Evolutionary conservation across 2,888 invertebrate species (phyloP).

Genomic region (Pristionchus entomophagus): DNA sequence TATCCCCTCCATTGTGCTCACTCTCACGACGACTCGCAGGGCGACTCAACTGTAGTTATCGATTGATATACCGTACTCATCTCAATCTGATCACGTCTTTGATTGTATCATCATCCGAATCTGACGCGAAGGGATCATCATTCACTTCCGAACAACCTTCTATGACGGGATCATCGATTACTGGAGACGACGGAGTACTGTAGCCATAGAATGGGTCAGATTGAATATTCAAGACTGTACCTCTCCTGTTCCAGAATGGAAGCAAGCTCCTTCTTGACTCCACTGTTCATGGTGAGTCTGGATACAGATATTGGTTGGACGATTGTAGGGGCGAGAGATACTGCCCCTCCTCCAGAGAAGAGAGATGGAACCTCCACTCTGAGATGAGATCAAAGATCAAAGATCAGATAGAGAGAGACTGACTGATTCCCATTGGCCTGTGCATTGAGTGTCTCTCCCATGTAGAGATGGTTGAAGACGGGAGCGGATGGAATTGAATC

Average conservation of each 20-base stretch:
- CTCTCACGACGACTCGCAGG: constrained; percentile 42
- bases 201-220: not conserved
- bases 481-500: constrained; percentile 22
- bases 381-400: not conserved
- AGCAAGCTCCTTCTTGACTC: not conserved
- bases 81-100: not conserved
- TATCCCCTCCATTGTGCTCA: constrained; percentile 22
- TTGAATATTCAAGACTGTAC: not conserved
- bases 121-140: constrained; percentile 10
- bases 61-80: not conserved
- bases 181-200: not conserved
- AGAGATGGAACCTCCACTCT: constrained; percentile 39
- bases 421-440: constrained; percentile 41
- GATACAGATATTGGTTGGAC: constrained; percentile 30
- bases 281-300: not conserved
- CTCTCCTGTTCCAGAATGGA: not conserved
- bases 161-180: not conserved
- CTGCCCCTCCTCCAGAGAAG: constrained; percentile 41
- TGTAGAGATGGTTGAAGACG: constrained; percentile 50
- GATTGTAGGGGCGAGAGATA: constrained; percentile 40
- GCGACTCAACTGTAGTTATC: constrained; percentile 25
- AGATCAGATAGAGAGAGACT: not conserved
- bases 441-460: constrained; percentile 43
- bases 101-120: constrained; percentile 42
- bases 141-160: constrained; percentile 29